Evolutionary conservation across 2,797 vertebrate genomes (phyloP).

Genomic region (Remorina albescens): DNA sequence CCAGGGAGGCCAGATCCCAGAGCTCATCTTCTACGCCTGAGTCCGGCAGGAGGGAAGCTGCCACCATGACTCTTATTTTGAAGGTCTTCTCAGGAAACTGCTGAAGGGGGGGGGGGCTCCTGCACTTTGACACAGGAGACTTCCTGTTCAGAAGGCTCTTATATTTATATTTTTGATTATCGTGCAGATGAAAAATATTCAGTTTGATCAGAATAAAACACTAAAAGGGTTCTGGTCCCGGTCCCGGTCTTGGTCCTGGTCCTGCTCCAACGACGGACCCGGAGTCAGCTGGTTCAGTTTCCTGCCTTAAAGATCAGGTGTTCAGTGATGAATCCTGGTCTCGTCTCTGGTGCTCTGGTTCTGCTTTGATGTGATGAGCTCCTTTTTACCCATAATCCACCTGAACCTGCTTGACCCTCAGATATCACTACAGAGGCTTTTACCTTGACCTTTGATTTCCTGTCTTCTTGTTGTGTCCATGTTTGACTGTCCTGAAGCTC

Average conservation of each 20-base stretch:
- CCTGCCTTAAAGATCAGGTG: too few species aligned
- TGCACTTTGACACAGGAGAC: background rate
- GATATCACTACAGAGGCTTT: constrained; percentile 13
- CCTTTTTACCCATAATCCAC: background rate
- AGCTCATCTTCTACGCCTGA: constrained; percentile 98
- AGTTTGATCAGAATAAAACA: too few species aligned
- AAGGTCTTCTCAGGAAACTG: constrained; percentile 38
- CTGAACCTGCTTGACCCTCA: background rate
- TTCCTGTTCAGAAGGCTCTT: background rate
- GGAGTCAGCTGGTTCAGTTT: too few species aligned
- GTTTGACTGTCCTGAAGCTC: constrained; percentile 1
- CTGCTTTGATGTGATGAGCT: background rate
- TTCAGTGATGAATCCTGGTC: background rate
- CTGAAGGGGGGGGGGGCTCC: background rate
- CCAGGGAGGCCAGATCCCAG: constrained; percentile 97
- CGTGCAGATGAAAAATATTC: too few species aligned
- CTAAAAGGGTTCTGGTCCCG: too few species aligned
- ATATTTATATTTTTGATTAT: background rate
- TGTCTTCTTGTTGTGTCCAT: constrained; percentile 13
- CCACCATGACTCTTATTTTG: constrained; percentile 7
- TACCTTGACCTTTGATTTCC: constrained; percentile 18
- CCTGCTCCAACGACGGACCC: too few species aligned
- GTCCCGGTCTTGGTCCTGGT: too few species aligned
- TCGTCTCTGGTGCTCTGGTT: constrained; percentile 2
- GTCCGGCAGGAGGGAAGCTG: accelerated